Evolutionary conservation across 23 tunicate species (phyloP), one percentile per base, ranked within the genome.

Genomic region (Trididemnum nubilum): DNA sequence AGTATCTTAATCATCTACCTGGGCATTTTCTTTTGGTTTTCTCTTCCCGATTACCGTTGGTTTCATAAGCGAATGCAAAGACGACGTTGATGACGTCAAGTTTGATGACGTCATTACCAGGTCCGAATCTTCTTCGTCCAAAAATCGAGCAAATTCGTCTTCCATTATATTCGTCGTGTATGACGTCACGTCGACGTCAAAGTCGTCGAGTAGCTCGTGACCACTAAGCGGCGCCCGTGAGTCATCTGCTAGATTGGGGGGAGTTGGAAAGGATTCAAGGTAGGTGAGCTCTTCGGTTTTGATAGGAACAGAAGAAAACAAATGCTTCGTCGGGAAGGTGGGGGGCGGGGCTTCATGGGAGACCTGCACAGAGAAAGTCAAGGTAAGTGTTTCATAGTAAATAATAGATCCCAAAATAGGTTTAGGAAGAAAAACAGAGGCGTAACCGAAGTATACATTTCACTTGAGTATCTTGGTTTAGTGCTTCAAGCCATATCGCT

Each of bases 71-170:
- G 81, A 79, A 21, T 76, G 83, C 32, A 83, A 66, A n/a, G 91
- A 87, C 34, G 86, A 63, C 59, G 93, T 88, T 26, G 96, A 90
- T 80, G 96, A 85, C 86, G 84, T 64, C 78, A 90, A 50, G n/a
- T n/a, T n/a, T n/a, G n/a, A n/a, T n/a, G 84, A 32, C 65, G 64
- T 36, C 9, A 67, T 33, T 4, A 65, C 29, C 27, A 38, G 65
- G 26, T 65, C 67, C 36, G 64, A 70, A 30, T 91, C 97, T 28
- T 88, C 93, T 54, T 85, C 97, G 81, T 69, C 87, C 34, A 31
- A 12, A 72, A 34, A 15, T 40, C 49, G 26, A 19, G 77, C 1
- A 54, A 33, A 44, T 26, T 91, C 97, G 34, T 89, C 88, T 67
- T 85, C 97, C 64, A 76, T 83, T 59, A 90, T 29, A 78, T 78